phyloP scores from a whole-genome alignment of 2,113 vertebrate species.

The Gobiocypris rarus region DNA sequence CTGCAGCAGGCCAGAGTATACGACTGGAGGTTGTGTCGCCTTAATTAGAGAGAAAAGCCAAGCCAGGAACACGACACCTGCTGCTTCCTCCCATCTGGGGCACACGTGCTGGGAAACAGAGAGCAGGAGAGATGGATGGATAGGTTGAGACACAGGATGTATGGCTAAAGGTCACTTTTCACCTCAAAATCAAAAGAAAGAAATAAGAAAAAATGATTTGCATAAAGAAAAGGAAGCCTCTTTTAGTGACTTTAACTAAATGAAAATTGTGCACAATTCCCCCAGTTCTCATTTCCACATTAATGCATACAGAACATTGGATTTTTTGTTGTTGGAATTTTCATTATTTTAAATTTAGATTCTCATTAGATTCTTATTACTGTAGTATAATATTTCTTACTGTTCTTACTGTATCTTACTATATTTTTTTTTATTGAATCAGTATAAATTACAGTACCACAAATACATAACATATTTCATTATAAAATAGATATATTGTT shows the following conservation, averaged over 20 bases:
- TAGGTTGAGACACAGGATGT: background rate
- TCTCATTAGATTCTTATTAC: background rate
- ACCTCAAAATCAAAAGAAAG: background rate
- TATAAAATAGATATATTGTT: too few species aligned
- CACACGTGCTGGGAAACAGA: background rate
- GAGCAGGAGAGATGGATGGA: background rate
- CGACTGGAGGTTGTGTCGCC: slow-evolving; percentile 43
- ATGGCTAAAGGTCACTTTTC: background rate
- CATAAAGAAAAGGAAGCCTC: background rate
- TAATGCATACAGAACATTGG: background rate
- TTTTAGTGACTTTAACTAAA: background rate
- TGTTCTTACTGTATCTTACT: background rate
- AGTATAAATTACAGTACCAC: background rate
- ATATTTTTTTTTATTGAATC: background rate
- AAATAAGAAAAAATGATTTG: background rate
- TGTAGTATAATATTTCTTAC: background rate
- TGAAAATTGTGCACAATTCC: background rate
- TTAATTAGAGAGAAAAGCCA: slow-evolving; percentile 72
- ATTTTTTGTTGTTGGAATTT: background rate
- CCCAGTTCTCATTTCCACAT: background rate
- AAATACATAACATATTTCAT: too few species aligned
- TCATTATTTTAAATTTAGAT: background rate
- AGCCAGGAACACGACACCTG: slow-evolving; percentile 56
- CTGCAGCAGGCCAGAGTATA: slow-evolving; percentile 41
- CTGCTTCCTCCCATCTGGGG: slow-evolving; percentile 40